phyloP scores from a whole-genome alignment of 2,113 vertebrate genomes.

The Cyrtonyx montezumae region DNA sequence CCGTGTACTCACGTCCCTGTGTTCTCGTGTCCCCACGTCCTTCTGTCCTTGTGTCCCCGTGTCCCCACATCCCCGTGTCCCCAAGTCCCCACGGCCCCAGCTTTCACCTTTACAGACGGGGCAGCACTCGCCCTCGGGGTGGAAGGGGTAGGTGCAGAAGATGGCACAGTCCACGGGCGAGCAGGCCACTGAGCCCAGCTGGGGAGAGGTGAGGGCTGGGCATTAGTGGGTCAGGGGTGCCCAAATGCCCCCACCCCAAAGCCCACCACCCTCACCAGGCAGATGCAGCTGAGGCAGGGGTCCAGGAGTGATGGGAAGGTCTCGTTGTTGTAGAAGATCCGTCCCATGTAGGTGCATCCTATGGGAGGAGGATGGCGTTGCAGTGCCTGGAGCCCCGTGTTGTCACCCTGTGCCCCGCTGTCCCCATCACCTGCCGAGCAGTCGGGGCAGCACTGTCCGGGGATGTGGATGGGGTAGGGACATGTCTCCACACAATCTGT shows the following conservation, averaged over 20 bases:
- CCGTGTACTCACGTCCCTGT: accelerated
- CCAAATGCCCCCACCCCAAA: not conserved
- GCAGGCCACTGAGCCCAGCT: constrained; percentile 84
- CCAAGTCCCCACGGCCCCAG: not conserved
- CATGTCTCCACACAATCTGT: constrained; percentile 83
- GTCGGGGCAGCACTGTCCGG: constrained; percentile 84
- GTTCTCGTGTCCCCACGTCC: not conserved
- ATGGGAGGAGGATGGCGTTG: not conserved
- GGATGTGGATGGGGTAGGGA: constrained; percentile 81
- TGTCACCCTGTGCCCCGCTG: not conserved
- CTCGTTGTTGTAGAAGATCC: constrained; percentile 81
- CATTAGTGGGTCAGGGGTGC: not conserved
- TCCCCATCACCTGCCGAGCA: constrained; percentile 78
- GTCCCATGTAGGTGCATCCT: constrained; percentile 84
- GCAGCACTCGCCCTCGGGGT: constrained; percentile 84
- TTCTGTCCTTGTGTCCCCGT: too few relatives aligned
- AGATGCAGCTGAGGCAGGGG: constrained; percentile 85
- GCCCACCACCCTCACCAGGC: constrained; percentile 72
- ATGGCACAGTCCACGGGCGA: constrained; percentile 81
- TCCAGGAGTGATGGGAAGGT: constrained; percentile 80
- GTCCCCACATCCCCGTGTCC: accelerated
- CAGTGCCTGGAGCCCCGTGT: too few relatives aligned
- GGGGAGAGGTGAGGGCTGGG: not conserved
- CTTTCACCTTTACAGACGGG: constrained; percentile 78
- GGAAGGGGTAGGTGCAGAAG: constrained; percentile 83